These are phyloP conservation scores for Cryptophagus acutangulus DNA, from an alignment of 2,888 invertebrate species.

Conservation along the genomic window DNA sequence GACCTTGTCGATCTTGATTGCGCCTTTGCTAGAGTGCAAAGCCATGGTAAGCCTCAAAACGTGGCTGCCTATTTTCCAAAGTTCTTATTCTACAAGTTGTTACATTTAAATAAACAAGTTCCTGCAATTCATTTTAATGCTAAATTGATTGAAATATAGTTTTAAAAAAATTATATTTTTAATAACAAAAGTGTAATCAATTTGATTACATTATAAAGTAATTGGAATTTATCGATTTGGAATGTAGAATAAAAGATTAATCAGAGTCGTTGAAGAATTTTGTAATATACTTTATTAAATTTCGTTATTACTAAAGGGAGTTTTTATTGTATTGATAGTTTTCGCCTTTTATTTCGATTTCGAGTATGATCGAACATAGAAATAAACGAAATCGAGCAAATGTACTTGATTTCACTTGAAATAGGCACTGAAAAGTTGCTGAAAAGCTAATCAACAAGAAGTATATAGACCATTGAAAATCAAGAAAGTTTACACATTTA, in stretches of 20 bases:
- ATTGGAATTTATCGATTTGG: no score
- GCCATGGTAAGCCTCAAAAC: slow-evolving; percentile 26
- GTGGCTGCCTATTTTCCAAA: slow-evolving; percentile 27
- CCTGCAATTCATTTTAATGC: not conserved
- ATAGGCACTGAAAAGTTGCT: slow-evolving; percentile 16
- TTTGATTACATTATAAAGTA: no score
- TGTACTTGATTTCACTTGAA: not conserved
- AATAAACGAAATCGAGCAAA: not conserved
- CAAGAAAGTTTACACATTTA: slow-evolving; percentile 27
- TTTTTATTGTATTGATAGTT: not conserved
- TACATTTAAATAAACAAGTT: slow-evolving; percentile 17
- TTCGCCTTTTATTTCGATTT: no score
- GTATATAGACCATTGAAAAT: slow-evolving; percentile 25
- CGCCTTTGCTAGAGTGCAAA: slow-evolving; percentile 21
- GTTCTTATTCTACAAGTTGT: slow-evolving; percentile 30
- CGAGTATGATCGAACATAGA: no score
- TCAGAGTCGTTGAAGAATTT: no score
- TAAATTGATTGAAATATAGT: not conserved
- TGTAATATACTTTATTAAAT: not conserved
- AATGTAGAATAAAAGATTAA: no score
- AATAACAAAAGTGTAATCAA: not conserved
- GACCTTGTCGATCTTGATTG: slow-evolving; percentile 25
- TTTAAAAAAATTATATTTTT: not conserved
- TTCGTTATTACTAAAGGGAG: not conserved
- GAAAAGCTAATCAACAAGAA: slow-evolving; percentile 27